Percentiles rank a stretch among this genome's conserved stretches.
Conservation (phyloP, 2,797 vertebrate genomes). For the Triplophysa bombifrons region DNA sequence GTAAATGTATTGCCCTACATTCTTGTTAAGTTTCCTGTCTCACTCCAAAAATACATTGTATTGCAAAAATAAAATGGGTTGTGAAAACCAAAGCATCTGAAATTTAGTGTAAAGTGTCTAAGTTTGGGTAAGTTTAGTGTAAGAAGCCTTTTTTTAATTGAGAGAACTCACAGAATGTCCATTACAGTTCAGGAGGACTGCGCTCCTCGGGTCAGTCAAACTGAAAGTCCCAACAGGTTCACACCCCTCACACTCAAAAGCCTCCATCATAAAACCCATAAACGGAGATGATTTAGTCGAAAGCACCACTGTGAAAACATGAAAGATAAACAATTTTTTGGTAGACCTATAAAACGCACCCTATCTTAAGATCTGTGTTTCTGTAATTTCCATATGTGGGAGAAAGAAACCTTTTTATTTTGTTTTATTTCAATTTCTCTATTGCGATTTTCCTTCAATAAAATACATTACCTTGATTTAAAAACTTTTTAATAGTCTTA, state of each 20-base stretch:
- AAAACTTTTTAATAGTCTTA: no score
- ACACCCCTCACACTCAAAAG: background rate
- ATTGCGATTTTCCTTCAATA: no score
- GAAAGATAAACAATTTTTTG: background rate
- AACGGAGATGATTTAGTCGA: accelerated
- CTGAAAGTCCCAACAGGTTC: background rate
- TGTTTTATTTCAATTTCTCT: no score
- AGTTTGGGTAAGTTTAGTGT: background rate
- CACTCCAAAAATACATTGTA: background rate
- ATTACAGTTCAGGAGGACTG: constrained; percentile 12
- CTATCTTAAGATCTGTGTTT: no score
- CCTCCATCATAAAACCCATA: constrained; percentile 30
- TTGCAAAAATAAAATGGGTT: background rate
- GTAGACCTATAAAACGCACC: no score
- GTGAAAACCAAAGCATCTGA: no score
- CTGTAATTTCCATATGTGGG: no score
- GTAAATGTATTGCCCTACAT: background rate
- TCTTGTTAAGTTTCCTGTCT: background rate
- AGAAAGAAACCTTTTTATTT: no score
- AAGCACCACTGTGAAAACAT: constrained; percentile 21
- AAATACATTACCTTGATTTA: no score
- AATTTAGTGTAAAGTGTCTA: background rate
- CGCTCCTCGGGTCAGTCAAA: accelerated
- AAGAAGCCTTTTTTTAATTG: background rate
- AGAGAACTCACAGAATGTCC: background rate